Evolutionary conservation across 2,888 invertebrate genomes (phyloP).

Genomic region (Himalopsyche tibetana): DNA sequence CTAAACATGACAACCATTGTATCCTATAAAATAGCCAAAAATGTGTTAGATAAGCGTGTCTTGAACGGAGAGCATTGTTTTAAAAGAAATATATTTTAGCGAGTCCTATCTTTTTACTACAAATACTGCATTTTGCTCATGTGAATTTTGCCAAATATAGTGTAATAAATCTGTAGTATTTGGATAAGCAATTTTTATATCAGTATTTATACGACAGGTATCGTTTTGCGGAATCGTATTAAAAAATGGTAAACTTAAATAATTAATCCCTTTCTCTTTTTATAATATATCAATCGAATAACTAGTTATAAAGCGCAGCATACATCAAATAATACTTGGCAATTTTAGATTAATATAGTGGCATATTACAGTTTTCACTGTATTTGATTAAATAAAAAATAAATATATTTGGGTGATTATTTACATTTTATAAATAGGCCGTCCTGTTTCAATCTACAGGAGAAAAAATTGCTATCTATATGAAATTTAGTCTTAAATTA

Average conservation of each 20-base stretch:
- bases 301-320: slow-evolving; percentile 8
- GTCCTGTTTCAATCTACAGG: too few relatives aligned
- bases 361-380: background rate
- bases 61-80: background rate
- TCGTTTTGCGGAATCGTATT: slow-evolving; percentile 3
- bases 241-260: slow-evolving; percentile 4
- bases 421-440: too few relatives aligned
- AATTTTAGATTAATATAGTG: slow-evolving; percentile 32
- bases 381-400: background rate
- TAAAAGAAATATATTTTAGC: slow-evolving; percentile 36
- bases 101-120: slow-evolving; percentile 35
- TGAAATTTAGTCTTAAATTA: too few relatives aligned
- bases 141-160: slow-evolving; percentile 42
- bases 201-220: background rate
- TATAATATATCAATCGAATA: background rate
- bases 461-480: background rate
- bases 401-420: too few relatives aligned
- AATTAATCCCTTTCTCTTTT: background rate
- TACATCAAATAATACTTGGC: slow-evolving; percentile 17
- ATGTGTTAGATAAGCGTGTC: slow-evolving; percentile 10
- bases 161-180: slow-evolving; percentile 30
- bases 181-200: slow-evolving; percentile 42
- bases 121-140: slow-evolving; percentile 42
- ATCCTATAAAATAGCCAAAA: slow-evolving; percentile 31
- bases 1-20: slow-evolving; percentile 1